Evolutionary conservation across 2,797 vertebrate genomes (phyloP).

Genomic region (Vipera latastei): DNA sequence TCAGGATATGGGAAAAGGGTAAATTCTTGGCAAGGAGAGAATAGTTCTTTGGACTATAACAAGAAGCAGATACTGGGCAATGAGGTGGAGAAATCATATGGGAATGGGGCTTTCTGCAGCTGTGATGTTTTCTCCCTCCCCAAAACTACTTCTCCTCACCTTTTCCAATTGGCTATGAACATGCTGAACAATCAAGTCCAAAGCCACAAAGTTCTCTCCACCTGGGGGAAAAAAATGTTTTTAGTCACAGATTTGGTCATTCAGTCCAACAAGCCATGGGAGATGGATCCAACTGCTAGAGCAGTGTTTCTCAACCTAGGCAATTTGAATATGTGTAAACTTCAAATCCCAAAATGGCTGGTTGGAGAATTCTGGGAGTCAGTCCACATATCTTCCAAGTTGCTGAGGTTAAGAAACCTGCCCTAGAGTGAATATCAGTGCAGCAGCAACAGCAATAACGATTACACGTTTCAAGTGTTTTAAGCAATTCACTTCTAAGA

Average conservation of each 20-base stretch:
- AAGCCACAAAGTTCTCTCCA: conserved; percentile 92
- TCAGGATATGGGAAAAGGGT: too few relatives aligned
- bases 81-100: too few relatives aligned
- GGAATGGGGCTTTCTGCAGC: background rate
- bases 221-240: conserved; percentile 39
- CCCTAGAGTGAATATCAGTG: background rate
- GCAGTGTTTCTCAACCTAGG: too few relatives aligned
- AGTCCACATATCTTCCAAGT: too few relatives aligned
- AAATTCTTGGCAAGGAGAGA: rapidly evolving
- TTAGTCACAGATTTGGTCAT: background rate
- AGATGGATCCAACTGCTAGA: background rate
- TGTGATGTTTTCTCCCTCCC: background rate
- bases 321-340: too few relatives aligned
- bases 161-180: conserved; percentile 98
- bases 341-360: too few relatives aligned
- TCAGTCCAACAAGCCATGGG: too few relatives aligned
- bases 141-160: conserved; percentile 65
- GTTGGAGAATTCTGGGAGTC: too few relatives aligned
- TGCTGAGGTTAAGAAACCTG: too few relatives aligned
- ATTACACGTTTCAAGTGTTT: background rate
- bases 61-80: background rate
- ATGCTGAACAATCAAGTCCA: conserved; percentile 95
- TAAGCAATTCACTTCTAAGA: background rate
- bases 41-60: background rate
- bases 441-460: background rate